These are phyloP conservation scores for Rhynchonema sp. DNA, from an alignment of 2,888 invertebrate genomes.

Conservation along the genomic window DNA sequence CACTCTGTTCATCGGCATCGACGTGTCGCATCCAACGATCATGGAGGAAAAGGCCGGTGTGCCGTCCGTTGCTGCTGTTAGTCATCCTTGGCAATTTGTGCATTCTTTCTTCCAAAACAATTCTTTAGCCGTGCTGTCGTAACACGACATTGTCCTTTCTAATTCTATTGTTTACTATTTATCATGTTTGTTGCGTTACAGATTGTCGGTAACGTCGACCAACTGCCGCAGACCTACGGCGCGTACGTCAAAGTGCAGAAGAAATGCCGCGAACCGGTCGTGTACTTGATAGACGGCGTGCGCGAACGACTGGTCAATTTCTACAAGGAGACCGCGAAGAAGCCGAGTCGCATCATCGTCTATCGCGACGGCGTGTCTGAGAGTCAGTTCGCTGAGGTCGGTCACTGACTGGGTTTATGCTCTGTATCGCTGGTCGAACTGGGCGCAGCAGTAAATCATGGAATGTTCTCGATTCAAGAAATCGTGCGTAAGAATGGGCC, in stretches of 20 bases:
- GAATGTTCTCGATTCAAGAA: too few species aligned
- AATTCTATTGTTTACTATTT: too few species aligned
- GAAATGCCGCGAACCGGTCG: conserved; percentile 26
- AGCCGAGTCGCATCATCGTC: conserved; percentile 23
- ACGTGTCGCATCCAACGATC: conserved; percentile 75
- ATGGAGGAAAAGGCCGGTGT: conserved; percentile 39
- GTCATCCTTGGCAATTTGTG: neutral
- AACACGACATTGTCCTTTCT: neutral
- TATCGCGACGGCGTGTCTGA: conserved; percentile 25
- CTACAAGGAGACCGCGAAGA: conserved; percentile 11
- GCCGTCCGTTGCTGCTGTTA: conserved; percentile 42
- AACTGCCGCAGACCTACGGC: conserved; percentile 23
- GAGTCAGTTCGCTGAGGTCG: conserved; percentile 23
- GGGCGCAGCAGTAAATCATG: too few species aligned
- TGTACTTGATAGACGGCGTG: conserved; percentile 20
- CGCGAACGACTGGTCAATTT: conserved; percentile 18
- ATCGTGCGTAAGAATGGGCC: too few species aligned
- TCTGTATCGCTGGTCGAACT: too few species aligned
- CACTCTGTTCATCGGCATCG: conserved; percentile 59
- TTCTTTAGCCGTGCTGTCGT: too few species aligned
- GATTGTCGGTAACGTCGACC: conserved; percentile 28
- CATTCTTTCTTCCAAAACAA: neutral
- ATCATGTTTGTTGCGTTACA: too few species aligned
- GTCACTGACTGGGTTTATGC: too few species aligned
- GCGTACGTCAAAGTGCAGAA: conserved; percentile 57